Evolutionary conservation across 2,888 invertebrate genomes (phyloP).

Genomic region (Polydesmus complanatus): DNA sequence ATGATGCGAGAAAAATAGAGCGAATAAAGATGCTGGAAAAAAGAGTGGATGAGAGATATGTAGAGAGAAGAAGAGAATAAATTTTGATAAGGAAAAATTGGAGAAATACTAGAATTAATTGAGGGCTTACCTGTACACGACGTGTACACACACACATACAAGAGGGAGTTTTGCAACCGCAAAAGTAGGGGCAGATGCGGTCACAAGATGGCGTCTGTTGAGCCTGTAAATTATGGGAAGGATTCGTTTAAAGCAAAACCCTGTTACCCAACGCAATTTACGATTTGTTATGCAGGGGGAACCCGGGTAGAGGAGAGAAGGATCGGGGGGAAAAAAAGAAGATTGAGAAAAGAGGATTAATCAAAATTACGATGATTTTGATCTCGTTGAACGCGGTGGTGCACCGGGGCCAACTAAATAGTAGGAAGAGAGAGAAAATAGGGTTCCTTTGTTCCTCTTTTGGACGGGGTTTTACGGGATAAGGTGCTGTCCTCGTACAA

Average conservation of each 20-base stretch:
- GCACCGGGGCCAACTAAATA: no score
- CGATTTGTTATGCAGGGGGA: not conserved
- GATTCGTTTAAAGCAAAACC: not conserved
- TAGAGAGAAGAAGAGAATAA: no score
- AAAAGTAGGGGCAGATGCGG: not conserved
- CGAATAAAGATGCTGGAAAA: no score
- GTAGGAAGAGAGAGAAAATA: no score
- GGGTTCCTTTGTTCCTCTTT: not conserved
- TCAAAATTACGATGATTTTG: not conserved
- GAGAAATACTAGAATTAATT: not conserved
- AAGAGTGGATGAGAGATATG: no score
- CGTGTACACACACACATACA: not conserved
- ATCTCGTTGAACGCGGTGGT: no score
- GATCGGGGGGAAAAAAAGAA: not conserved
- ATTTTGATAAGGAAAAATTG: no score
- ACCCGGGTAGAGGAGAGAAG: not conserved
- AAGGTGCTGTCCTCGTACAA: no score
- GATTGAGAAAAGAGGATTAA: not conserved
- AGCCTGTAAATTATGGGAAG: not conserved
- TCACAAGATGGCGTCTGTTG: not conserved
- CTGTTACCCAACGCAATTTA: not conserved
- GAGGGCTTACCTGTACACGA: not conserved
- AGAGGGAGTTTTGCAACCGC: not conserved
- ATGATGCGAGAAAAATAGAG: no score
- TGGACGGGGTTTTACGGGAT: not conserved